Evolutionary conservation across 2,113 vertebrate species (phyloP).

Genomic region (Ptilonorhynchus violaceus): DNA sequence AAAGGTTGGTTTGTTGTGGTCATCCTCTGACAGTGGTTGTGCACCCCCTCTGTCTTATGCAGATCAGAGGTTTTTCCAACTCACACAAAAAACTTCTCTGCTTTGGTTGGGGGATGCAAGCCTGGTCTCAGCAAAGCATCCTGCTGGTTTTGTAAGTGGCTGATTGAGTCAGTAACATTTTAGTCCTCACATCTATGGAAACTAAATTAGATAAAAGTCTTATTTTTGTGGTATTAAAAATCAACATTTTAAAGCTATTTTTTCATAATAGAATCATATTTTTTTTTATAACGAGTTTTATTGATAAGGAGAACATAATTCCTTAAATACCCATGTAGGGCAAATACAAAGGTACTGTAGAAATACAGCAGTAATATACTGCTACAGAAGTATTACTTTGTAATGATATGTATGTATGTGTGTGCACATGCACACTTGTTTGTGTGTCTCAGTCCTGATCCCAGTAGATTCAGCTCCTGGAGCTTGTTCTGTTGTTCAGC

Average conservation of each 20-base stretch:
- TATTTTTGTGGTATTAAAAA: background rate
- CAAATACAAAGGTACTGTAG: background rate
- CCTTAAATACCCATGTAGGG: background rate
- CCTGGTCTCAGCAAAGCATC: background rate
- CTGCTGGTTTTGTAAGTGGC: background rate
- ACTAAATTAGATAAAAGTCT: background rate
- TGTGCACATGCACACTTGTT: background rate
- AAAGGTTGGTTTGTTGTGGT: background rate
- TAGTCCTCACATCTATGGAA: background rate
- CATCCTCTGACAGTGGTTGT: background rate
- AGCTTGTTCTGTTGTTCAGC: background rate
- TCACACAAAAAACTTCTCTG: background rate
- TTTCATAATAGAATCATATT: background rate
- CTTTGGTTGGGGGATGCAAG: fast-evolving
- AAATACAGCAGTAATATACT: background rate
- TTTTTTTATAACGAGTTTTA: background rate
- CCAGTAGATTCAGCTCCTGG: background rate
- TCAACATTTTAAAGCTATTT: background rate
- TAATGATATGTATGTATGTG: background rate
- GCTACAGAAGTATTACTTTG: background rate
- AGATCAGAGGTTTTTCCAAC: background rate
- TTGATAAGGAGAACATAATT: background rate
- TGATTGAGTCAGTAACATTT: background rate
- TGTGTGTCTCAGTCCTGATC: background rate
- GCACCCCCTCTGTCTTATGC: background rate